A percentile compares a stretch with the other conserved stretches of the same genome.
Evolutionary conservation across 1,140 invertebrate species (phyloP).

Genomic region (Acromyrmex heyeri): DNA sequence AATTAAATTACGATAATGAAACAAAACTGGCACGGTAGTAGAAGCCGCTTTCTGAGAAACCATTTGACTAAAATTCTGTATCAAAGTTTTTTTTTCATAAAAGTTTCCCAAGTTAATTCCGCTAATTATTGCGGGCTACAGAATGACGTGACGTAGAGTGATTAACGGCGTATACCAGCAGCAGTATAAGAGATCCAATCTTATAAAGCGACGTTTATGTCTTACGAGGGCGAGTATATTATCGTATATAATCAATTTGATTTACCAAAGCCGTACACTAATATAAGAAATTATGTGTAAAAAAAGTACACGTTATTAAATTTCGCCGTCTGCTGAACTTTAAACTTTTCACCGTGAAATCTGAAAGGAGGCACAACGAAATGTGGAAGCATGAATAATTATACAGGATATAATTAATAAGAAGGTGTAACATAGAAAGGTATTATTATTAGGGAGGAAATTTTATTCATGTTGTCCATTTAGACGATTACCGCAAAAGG

Average conservation of each 20-base stretch:
- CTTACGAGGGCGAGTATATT: conserved; percentile 34
- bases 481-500: neutral
- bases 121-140: conserved; percentile 44
- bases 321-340: neutral
- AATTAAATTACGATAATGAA: neutral
- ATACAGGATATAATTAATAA: conserved; percentile 5
- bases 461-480: neutral
- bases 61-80: conserved; percentile 22
- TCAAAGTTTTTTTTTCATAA: conserved; percentile 43
- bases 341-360: neutral
- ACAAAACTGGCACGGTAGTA: neutral
- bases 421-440: neutral
- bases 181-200: conserved; percentile 28
- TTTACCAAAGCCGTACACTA: neutral
- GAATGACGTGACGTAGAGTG: conserved; percentile 47
- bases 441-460: conserved; percentile 4
- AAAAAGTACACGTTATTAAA: conserved; percentile 38
- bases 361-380: neutral
- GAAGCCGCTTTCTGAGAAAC: neutral
- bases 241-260: conserved; percentile 20
- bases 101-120: conserved; percentile 40
- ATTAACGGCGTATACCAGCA: conserved; percentile 50
- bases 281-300: neutral
- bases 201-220: conserved; percentile 46
- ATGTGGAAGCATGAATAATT: neutral